These are phyloP conservation scores for Scaptomyza montana DNA, from an alignment of 1,140 invertebrate genomes.

Conservation along the genomic window DNA sequence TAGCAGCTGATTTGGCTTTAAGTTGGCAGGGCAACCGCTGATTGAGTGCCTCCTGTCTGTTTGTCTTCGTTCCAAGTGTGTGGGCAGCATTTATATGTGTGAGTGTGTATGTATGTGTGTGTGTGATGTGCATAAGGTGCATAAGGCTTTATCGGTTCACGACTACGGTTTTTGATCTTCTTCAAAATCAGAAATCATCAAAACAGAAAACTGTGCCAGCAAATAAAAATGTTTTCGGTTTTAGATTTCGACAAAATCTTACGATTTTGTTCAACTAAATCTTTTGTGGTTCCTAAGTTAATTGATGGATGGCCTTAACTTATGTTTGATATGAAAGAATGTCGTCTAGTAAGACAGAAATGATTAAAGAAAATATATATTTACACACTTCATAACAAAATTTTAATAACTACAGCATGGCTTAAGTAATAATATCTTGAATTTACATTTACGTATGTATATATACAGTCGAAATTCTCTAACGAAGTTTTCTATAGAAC, in stretches of 20 bases:
- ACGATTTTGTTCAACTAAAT: neutral
- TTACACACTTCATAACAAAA: no score
- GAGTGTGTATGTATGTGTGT: no score
- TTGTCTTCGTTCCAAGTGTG: constrained; percentile 12
- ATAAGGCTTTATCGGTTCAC: neutral
- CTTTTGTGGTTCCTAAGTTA: no score
- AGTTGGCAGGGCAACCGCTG: constrained; percentile 58
- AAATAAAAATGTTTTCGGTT: neutral
- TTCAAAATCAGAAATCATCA: neutral
- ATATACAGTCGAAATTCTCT: no score
- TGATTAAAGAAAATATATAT: no score
- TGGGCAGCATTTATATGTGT: constrained; percentile 32
- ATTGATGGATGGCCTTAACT: no score
- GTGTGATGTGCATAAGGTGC: neutral
- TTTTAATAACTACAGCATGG: no score
- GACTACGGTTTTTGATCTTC: neutral
- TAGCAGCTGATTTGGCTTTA: constrained; percentile 70
- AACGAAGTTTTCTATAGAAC: no score
- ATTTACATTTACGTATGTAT: no score
- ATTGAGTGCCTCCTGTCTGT: constrained; percentile 58
- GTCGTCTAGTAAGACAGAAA: no score
- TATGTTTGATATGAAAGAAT: no score
- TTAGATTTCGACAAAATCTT: neutral
- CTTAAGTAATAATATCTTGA: no score
- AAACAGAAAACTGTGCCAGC: neutral